phyloP scores from a whole-genome alignment of 92 coral and sea anemone genomes.

The Diadumene lineata region DNA sequence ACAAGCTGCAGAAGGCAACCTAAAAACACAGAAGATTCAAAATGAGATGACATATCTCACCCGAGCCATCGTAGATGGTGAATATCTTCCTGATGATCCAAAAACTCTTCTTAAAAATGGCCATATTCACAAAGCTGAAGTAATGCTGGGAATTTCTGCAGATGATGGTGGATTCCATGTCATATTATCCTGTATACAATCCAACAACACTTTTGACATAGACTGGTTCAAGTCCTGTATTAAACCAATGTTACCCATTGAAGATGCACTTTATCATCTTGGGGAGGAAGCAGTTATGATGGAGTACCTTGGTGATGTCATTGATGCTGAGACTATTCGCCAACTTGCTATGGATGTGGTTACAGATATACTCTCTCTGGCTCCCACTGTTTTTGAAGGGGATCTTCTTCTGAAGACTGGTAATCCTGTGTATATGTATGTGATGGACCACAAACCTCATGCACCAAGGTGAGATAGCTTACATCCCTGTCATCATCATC shows the following conservation, averaged over 20 bases:
- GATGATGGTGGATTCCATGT: conserved; percentile 44
- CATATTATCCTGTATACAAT: background rate
- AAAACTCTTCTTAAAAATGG: conserved; percentile 19
- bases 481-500: background rate
- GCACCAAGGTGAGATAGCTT: background rate
- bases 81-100: conserved; percentile 59
- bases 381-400: conserved; percentile 56
- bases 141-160: conserved; percentile 44
- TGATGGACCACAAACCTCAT: conserved; percentile 33
- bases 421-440: conserved; percentile 24
- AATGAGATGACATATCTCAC: background rate
- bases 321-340: conserved; percentile 24
- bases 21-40: background rate
- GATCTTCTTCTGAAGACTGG: conserved; percentile 23
- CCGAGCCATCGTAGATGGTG: conserved; percentile 49
- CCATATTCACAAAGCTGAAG: conserved; percentile 36
- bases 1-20: background rate
- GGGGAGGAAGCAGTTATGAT: conserved; percentile 34
- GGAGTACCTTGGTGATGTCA: conserved; percentile 45
- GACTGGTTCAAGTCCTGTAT: conserved; percentile 30
- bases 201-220: background rate
- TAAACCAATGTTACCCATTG: background rate
- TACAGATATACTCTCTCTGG: conserved; percentile 30
- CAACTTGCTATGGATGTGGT: conserved; percentile 23
- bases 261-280: background rate